Evolutionary conservation across 2,797 vertebrate species (phyloP), one percentile per base, ranked within the genome.

Genomic region (Gadopsis bispinosus): DNA sequence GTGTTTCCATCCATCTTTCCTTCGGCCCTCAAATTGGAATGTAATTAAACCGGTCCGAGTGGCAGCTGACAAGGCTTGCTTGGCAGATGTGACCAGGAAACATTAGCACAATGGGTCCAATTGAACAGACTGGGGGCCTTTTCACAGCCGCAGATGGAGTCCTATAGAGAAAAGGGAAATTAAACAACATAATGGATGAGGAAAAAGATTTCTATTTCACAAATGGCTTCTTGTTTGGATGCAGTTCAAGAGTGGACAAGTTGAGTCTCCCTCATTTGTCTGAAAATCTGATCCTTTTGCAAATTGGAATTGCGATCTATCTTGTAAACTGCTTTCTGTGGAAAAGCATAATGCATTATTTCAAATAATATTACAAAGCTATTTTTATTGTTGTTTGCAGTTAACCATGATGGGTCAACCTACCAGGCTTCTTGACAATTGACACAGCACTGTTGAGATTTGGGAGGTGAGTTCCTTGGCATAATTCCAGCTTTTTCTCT

Each of bases 71-170:
- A 85, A 83, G 87, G 41, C 84, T 86, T 77, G 73, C 81, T 91
- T 93, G 91, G 91, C 93, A 94, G 92, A 94, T 93, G 91, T 90
- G 89, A 88, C 84, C 88, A 90, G 92, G 89, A 92, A 94, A 90
- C 83, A 73, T 54, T 60, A 79, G 82, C 86, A 92, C 87, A 93
- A 87, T 88, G 64, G 75, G 55, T 77, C 86, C 87, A 88, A 92
- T 92, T 84, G 73, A 93, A 81, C 85, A 87, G 88, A 87, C 69
- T 83, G 79, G 64, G 35, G 70, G 76, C 22, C 83, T 82, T 91
- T 95, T 90, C 84, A 92, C 51, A 69, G 76, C 63, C 84, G 63
- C 92, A 94, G 93, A 94, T 94, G 92, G 91, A 91, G 78, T 56
- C 65, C 77, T 80, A 78, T 81, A 85, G 79, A 89, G 72, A 76